phyloP scores from a whole-genome alignment of 92 coral and sea anemone species.

The Siderastrea radians region DNA sequence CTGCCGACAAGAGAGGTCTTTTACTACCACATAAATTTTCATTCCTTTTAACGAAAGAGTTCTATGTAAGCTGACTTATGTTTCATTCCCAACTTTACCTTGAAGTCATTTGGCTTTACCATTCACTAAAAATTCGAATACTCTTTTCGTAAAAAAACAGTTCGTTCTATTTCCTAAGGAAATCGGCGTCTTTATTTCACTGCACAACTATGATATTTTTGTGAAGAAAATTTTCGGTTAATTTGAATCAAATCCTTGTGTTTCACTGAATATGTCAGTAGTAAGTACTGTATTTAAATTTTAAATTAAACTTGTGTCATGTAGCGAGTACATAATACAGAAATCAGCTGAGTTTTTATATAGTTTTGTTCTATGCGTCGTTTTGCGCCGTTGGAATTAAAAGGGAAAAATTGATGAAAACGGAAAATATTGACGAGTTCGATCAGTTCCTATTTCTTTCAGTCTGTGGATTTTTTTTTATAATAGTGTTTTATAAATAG shows the following conservation, averaged over 20 bases:
- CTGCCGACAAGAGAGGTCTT: no score
- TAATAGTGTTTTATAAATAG: not conserved
- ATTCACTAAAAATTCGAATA: not conserved
- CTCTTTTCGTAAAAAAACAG: no score
- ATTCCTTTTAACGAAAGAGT: no score
- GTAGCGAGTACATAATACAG: conserved; percentile 17
- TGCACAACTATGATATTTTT: no score
- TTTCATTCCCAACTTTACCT: not conserved
- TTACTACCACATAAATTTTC: no score
- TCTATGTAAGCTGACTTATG: not conserved
- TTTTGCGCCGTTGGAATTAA: not conserved
- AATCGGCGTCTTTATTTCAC: no score
- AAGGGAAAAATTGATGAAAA: not conserved
- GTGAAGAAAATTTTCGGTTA: not conserved
- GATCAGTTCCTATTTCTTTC: not conserved
- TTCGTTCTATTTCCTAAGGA: no score
- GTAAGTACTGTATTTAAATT: conserved; percentile 31
- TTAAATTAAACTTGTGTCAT: conserved; percentile 36
- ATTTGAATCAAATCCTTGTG: conserved; percentile 1
- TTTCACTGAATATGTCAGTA: not conserved
- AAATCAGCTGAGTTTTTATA: conserved; percentile 1
- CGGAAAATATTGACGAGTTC: not conserved
- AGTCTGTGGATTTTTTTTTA: conserved; percentile 1
- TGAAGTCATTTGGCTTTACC: not conserved
- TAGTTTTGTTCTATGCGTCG: conserved; percentile 1